These are phyloP conservation scores for Agrotis clavis DNA, from an alignment of 2,888 invertebrate species.

Conservation along the genomic window DNA sequence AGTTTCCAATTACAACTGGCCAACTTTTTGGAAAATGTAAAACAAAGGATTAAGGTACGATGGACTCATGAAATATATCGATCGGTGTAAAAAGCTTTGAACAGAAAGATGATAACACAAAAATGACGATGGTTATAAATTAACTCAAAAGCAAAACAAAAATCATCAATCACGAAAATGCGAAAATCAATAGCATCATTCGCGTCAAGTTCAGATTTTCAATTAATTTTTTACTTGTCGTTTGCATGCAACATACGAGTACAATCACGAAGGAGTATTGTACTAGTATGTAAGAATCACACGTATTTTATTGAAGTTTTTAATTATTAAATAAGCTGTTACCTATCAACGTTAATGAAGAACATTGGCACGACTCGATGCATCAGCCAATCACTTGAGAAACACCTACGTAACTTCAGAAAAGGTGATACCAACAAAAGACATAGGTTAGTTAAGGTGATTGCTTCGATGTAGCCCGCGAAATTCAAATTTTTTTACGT, in stretches of 20 bases:
- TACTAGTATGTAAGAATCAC: conserved; percentile 27
- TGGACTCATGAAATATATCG: too few relatives aligned
- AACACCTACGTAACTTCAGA: not conserved
- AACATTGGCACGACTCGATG: not conserved
- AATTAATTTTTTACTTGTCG: conserved; percentile 27
- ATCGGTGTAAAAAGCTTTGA: too few relatives aligned
- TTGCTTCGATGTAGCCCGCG: too few relatives aligned
- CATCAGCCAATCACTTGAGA: not conserved
- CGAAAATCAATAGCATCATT: not conserved
- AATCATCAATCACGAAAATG: not conserved
- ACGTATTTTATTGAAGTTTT: conserved; percentile 20
- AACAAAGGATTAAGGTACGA: too few relatives aligned
- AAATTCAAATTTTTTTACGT: too few relatives aligned
- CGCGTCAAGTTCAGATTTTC: conserved; percentile 43
- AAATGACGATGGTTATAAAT: not conserved
- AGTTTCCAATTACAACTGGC: too few relatives aligned
- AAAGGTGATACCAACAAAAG: too few relatives aligned
- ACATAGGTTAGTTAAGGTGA: too few relatives aligned
- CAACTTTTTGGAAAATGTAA: too few relatives aligned
- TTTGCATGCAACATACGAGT: conserved; percentile 20
- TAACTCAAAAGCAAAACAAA: too few relatives aligned
- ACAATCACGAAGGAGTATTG: conserved; percentile 30
- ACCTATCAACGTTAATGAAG: conserved; percentile 14
- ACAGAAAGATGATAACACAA: too few relatives aligned
- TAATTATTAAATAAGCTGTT: not conserved